Evolutionary conservation across 1,140 invertebrate species (phyloP), one percentile per base, ranked within the genome.

Genomic region (Hermetia illucens): DNA sequence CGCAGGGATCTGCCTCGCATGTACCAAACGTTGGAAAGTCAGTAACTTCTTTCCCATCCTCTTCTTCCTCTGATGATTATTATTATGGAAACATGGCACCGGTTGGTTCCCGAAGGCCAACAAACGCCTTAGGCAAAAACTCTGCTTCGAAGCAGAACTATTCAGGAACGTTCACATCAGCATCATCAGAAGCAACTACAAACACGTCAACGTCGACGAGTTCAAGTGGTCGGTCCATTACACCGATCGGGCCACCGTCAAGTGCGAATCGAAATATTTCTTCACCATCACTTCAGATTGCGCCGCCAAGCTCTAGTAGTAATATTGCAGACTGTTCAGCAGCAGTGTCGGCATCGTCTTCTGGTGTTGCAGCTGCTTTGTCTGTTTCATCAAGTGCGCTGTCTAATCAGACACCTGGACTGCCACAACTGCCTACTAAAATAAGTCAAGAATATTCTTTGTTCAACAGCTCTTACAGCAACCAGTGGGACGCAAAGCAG

Each of bases 391-490:
- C n/a, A n/a, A n/a, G n/a, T n/a, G n/a, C n/a, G n/a, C n/a, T n/a
- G 30, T 40, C 39, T 37, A 13, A 24, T 39, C 17, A 36, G 17
- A 13, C 25, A 9, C 16, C 10, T 29, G n/a, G n/a, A n/a, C n/a
- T n/a, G 36, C 36, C 54, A 4, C 50, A 55, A 31, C 38, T 47
- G 25, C 48, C 45, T 18, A 46, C 53, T 17, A 58, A 58, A 34
- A 41, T 58, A 13, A 50, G 55, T 13, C 62, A 72, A 12, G 79
- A 84, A 43, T 89, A 88, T 57, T 82, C 82, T 1, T 66, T 87
- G 5, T 88, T 89, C 47, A 80, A 82, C 47, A 77, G 82, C 50
- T 66, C 64, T 68, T 54, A 80, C 77, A 51, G 74, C 70, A 48
- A 74, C 72, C 52, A 65, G 60, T 50, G 70, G 74, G 49, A 78